phyloP scores from a whole-genome alignment of 1,140 invertebrate species.

The Hypothenemus hampei region DNA sequence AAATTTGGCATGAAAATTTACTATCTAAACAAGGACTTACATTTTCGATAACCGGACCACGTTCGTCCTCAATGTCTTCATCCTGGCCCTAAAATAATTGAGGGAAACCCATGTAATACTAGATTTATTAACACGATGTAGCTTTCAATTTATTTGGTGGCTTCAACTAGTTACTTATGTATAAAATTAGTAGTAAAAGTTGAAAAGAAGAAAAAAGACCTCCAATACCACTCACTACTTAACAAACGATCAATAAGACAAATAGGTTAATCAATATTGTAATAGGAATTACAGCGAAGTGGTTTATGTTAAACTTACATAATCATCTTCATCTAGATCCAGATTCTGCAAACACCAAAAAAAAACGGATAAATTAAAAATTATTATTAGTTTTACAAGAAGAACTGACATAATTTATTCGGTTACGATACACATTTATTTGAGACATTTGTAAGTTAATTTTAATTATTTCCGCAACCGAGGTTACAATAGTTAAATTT shows the following conservation, averaged over 20 bases:
- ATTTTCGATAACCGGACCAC: slow-evolving; percentile 2
- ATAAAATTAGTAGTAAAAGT: too few relatives aligned
- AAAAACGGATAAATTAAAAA: slow-evolving; percentile 11
- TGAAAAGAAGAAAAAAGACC: background rate
- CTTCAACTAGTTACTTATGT: too few relatives aligned
- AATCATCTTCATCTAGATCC: slow-evolving; percentile 6
- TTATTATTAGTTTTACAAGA: background rate
- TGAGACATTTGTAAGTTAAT: background rate
- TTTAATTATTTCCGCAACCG: background rate
- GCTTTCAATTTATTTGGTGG: too few relatives aligned
- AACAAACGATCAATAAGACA: background rate
- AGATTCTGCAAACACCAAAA: too few relatives aligned
- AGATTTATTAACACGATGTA: background rate
- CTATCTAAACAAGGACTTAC: slow-evolving; percentile 1
- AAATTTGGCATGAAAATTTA: background rate
- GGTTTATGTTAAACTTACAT: slow-evolving; percentile 13
- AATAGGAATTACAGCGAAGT: background rate
- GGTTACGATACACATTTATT: background rate
- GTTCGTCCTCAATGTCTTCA: too few relatives aligned
- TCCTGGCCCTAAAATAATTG: slow-evolving; percentile 3
- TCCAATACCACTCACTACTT: background rate
- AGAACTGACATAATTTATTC: background rate
- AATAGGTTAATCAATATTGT: slow-evolving; percentile 1
- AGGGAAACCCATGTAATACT: background rate
- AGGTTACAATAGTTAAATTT: too few relatives aligned